Conservation (phyloP, 2,113 vertebrate genomes). For the Crotalus tigris region DNA sequence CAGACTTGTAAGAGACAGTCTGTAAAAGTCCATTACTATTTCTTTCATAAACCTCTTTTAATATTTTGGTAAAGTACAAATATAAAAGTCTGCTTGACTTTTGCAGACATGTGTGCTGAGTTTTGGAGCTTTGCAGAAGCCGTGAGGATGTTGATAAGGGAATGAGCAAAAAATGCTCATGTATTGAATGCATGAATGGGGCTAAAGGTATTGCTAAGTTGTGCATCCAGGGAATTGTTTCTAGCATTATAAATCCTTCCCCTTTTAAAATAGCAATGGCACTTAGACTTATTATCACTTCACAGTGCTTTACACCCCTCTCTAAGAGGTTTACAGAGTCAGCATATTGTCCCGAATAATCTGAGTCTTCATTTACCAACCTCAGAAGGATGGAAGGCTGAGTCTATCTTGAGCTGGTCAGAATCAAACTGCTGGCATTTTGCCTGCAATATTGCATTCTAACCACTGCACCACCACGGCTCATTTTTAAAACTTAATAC, state of each 20-base stretch:
- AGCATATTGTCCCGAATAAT: too few species aligned
- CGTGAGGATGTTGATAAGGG: not conserved
- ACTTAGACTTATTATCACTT: too few species aligned
- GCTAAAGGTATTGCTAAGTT: not conserved
- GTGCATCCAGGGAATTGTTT: not conserved
- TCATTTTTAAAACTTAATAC: not conserved
- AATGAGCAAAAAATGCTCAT: not conserved
- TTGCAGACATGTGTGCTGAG: not conserved
- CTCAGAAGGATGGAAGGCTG: too few species aligned
- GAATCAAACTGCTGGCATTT: too few species aligned
- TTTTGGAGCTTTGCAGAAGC: not conserved
- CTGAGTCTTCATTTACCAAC: too few species aligned
- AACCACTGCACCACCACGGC: too few species aligned
- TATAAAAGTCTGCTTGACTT: not conserved
- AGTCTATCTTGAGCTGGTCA: too few species aligned
- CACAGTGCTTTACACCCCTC: too few species aligned
- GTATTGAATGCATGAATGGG: not conserved
- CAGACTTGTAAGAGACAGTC: not conserved
- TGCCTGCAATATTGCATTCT: too few species aligned
- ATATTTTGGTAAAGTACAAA: not conserved
- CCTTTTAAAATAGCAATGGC: not conserved
- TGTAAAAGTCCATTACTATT: not conserved
- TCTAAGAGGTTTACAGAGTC: too few species aligned
- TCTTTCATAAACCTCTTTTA: not conserved
- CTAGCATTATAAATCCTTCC: not conserved